These are phyloP conservation scores for Halesus radiatus DNA, from an alignment of 1,140 invertebrate genomes.

Conservation along the genomic window DNA sequence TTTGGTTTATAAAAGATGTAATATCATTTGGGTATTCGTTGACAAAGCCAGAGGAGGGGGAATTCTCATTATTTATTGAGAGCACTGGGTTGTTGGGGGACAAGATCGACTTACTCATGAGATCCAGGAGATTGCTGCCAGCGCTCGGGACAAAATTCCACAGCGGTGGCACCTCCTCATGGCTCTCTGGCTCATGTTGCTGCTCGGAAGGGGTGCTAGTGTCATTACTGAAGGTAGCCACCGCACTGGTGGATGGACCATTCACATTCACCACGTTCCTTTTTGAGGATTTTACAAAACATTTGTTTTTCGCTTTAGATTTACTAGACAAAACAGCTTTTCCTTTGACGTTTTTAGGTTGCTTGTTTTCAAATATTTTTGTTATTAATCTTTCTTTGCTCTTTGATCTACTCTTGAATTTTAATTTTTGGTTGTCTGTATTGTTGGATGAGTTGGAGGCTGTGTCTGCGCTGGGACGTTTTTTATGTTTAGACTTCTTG, in stretches of 20 bases:
- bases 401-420: constrained; percentile 49
- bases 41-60: neutral
- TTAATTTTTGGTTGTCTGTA: constrained; percentile 36
- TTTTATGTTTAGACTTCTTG: constrained; percentile 50
- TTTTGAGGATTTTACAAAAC: constrained; percentile 11
- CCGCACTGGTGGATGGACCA: constrained; percentile 17
- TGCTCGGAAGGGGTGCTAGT: neutral
- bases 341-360: constrained; percentile 31
- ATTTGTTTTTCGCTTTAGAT: constrained; percentile 46
- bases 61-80: constrained; percentile 34
- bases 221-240: neutral
- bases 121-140: constrained; percentile 39
- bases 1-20: neutral
- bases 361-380: constrained; percentile 33
- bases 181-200: neutral
- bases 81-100: constrained; percentile 40
- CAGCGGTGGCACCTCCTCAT: neutral
- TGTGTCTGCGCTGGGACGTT: neutral
- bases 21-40: constrained; percentile 25
- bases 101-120: constrained; percentile 40
- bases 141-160: neutral
- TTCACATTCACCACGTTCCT: neutral
- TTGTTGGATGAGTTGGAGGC: constrained; percentile 23
- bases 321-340: constrained; percentile 41
- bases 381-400: constrained; percentile 33